Base-by-base conservation (phyloP, 1,140 invertebrate genomes). In the Onthophagus taurus region DNA sequence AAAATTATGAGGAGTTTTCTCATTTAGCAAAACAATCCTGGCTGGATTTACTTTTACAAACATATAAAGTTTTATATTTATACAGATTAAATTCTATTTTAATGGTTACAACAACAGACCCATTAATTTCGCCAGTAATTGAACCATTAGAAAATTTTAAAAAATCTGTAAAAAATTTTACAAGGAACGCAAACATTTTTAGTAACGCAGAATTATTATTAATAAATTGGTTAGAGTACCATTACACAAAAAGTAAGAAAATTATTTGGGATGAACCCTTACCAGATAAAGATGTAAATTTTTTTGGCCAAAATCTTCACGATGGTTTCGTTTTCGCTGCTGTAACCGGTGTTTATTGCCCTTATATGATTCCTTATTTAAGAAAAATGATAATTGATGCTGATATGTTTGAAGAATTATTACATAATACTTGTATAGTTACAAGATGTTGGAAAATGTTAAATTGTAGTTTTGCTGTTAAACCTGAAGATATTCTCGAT, bases 31-130 rank as follows among this genome's bases (percentile, higher is more conserved):
- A 57, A 42, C 64, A 66, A 39, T 59, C 42, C 20, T 70, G 67
- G 68, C 33, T 70, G 8, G 67, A 70, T 31, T 29, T 70, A 1
- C 46, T 65, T 19, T 50, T 68, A 14, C 64, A 65, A 49, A 61
- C 53, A 0, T 67, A 60, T 35, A 70, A 67, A 34, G 52, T 54
- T 26, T 52, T 67, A 0, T 43, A 61, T 3, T 34, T 62, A 4
- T 5, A 4, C 23, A 29, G n/a, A n/a, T 23, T 35, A 9, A 24
- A 26, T 26, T 26, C n/a, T 26, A 26, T n/a, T 7, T n/a, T n/a
- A 7, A 7, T 26, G 23, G n/a, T 26, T 26, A 26, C 6, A 26
- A 26, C 23, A 26, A 26, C 6, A 26, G 23, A 26, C 23, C 6
- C n/a, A n/a, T 26, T 26, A n/a, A n/a, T 26, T 6, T 26, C 6